Evolutionary conservation across 2,888 invertebrate genomes (phyloP).

Genomic region (Meiosimyza platycephala): DNA sequence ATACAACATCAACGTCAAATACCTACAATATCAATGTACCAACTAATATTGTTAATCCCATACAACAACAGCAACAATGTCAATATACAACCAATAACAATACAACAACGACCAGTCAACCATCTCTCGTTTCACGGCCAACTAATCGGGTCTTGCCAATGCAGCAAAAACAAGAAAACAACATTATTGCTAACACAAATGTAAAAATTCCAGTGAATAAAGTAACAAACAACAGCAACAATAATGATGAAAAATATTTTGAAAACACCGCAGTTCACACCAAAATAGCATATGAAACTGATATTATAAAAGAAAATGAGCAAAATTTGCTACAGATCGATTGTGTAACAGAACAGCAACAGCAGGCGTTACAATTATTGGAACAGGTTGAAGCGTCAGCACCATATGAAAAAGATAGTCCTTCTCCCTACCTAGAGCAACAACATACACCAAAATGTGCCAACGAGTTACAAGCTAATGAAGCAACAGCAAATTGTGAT

Average conservation of each 20-base stretch:
- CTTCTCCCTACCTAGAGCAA: neutral
- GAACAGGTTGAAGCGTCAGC: constrained; percentile 34
- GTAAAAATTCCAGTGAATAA: constrained; percentile 5
- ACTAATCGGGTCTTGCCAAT: constrained; percentile 84
- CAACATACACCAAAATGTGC: constrained; percentile 25
- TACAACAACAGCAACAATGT: constrained; percentile 69
- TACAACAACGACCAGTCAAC: constrained; percentile 47
- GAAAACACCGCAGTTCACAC: constrained; percentile 23
- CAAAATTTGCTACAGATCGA: neutral
- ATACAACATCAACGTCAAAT: constrained; percentile 41
- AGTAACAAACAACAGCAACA: constrained; percentile 56
- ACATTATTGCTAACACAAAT: neutral
- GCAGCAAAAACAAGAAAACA: constrained; percentile 74
- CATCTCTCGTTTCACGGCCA: constrained; percentile 70
- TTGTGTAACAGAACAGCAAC: neutral
- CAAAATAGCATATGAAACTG: constrained; percentile 9
- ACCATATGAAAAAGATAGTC: constrained; percentile 23
- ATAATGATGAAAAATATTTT: constrained; percentile 18
- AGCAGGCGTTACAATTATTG: constrained; percentile 6
- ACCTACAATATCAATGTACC: constrained; percentile 72
- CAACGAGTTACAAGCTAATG: constrained; percentile 50
- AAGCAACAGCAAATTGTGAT: constrained; percentile 38
- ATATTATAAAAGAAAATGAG: constrained; percentile 19
- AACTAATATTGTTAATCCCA: constrained; percentile 79
- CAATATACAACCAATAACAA: constrained; percentile 51